phyloP scores from a whole-genome alignment of 2,888 invertebrate species.

The Stenodema calcarata region DNA sequence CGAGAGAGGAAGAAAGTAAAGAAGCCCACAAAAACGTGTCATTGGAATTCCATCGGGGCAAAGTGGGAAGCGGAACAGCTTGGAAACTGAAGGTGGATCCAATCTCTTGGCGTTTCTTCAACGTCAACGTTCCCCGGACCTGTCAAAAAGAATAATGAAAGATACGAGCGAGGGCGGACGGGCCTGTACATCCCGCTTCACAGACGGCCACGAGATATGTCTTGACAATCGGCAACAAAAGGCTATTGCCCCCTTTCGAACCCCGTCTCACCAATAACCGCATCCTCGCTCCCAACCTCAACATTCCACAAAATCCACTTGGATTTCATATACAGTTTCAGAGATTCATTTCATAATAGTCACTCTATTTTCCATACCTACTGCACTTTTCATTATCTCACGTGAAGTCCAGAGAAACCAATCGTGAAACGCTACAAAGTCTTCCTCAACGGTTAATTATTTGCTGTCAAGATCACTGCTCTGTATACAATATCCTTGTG shows the following conservation, averaged over 20 bases:
- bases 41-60: background rate
- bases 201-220: background rate
- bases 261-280: background rate
- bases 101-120: background rate
- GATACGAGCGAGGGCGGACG: background rate
- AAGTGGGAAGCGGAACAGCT: background rate
- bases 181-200: background rate
- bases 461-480: too few relatives aligned
- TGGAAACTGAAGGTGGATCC: background rate
- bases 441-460: too few relatives aligned
- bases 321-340: too few relatives aligned
- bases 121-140: background rate
- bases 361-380: too few relatives aligned
- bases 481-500: too few relatives aligned
- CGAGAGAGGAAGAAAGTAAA: too few relatives aligned
- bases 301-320: too few relatives aligned
- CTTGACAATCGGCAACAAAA: slow-evolving; percentile 33
- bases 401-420: too few relatives aligned
- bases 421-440: too few relatives aligned
- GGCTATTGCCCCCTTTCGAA: background rate
- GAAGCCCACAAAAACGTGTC: too few relatives aligned
- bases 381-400: too few relatives aligned
- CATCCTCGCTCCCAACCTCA: background rate
- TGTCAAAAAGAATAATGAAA: slow-evolving; percentile 40
- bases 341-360: too few relatives aligned